Evolutionary conservation across 2,113 vertebrate species (phyloP).

Genomic region (Cyprinodon variegatus): DNA sequence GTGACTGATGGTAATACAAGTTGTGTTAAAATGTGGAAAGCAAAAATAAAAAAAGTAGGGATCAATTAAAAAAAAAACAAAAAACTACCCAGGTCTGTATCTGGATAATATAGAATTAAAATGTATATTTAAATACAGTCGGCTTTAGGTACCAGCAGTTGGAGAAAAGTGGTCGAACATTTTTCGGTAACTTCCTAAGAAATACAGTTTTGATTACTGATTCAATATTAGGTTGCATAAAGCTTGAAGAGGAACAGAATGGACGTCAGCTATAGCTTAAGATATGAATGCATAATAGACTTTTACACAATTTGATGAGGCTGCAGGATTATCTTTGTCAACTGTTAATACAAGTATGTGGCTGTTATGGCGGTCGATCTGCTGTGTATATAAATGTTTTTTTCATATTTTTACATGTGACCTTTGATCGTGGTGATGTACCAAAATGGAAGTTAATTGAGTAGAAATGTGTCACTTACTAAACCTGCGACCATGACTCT

Average conservation of each 20-base stretch:
- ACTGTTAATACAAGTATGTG: neutral
- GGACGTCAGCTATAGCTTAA: neutral
- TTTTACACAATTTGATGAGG: too few relatives aligned
- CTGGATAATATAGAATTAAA: neutral
- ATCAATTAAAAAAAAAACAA: neutral
- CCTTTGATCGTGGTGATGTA: neutral
- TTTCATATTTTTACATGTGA: neutral
- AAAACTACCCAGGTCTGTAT: too few relatives aligned
- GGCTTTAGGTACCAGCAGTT: neutral
- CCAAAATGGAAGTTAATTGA: neutral
- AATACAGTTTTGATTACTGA: neutral
- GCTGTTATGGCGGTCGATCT: neutral
- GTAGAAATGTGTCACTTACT: neutral
- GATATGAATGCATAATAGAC: neutral
- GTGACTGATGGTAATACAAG: neutral
- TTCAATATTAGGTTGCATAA: neutral
- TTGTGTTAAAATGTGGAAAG: neutral
- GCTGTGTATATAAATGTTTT: neutral
- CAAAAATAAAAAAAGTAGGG: neutral
- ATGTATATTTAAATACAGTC: neutral
- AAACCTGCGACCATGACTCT: neutral
- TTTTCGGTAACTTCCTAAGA: neutral
- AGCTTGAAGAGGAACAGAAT: neutral
- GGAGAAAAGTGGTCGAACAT: neutral
- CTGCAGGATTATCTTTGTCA: neutral